phyloP scores from a whole-genome alignment of 2,888 invertebrate genomes.

The Noctua pronuba region DNA sequence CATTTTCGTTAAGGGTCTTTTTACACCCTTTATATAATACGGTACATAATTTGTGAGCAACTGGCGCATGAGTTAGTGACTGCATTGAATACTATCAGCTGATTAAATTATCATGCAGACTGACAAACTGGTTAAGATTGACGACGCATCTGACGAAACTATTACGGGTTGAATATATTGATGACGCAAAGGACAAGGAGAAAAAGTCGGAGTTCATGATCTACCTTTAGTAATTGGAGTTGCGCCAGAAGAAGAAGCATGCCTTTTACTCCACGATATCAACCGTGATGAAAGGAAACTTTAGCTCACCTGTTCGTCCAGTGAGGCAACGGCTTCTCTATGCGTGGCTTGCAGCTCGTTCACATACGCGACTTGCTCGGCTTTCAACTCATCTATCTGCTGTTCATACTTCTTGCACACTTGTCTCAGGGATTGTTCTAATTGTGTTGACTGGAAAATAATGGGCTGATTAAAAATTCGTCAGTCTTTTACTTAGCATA shows the following conservation, averaged over 20 bases:
- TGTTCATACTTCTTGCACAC: slow-evolving; percentile 79
- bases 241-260: not conserved
- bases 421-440: slow-evolving; percentile 78
- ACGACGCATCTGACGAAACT: not conserved
- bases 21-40: not conserved
- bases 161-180: not conserved
- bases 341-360: slow-evolving; percentile 85
- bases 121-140: not conserved
- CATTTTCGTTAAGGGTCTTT: no score
- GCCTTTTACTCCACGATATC: not conserved
- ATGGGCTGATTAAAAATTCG: slow-evolving; percentile 34
- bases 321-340: slow-evolving; percentile 79
- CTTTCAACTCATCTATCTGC: slow-evolving; percentile 81
- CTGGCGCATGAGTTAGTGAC: not conserved
- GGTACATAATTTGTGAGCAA: not conserved
- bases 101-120: not conserved
- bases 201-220: not conserved
- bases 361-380: slow-evolving; percentile 85
- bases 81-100: not conserved
- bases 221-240: not conserved
- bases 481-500: not conserved
- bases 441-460: slow-evolving; percentile 75
- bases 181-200: not conserved
- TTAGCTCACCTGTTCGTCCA: slow-evolving; percentile 85
- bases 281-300: not conserved